Base-by-base conservation (phyloP, 2,888 invertebrate genomes). In the Cenopis cana region DNA sequence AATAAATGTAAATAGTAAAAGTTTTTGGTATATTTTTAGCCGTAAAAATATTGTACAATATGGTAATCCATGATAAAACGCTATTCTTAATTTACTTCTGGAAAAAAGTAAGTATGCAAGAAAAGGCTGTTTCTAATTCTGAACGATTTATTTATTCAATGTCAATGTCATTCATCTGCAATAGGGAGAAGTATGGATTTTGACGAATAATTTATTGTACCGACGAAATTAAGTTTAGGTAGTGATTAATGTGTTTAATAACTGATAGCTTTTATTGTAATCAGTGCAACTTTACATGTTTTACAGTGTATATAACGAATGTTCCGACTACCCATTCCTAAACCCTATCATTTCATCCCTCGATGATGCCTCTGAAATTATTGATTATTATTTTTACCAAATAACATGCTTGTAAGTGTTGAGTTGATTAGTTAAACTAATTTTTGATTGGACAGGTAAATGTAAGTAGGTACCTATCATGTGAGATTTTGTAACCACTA, bases 91-190 rank as follows among this genome's bases (percentile, higher is more conserved):
- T 24, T 24, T 24, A 4, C 24, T 24, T 24, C 4, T 24, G 24
- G 1, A 24, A 24, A 24, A 24, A 24, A 24, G 38, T 38, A 41
- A 41, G 41, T 12, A 12, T 41, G 1, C 41, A 56, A 12, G 0
- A 1, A 46, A 17, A n/a, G 33, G 41, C 60, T 50, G n/a, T n/a
- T n/a, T n/a, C n/a, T n/a, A n/a, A n/a, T 60, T 65, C 46, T 55
- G 69, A 69, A 74, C 69, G 68, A 17, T 60, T 68, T 64, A 17
- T 60, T 68, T 64, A 69, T 71, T 66, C 49, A 76, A 65, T 75
- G 76, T 76, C 79, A 79, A 74, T 78, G 75, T 78, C 76, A 76
- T 67, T 57, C 24, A 67, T 55, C 71, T 71, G 71, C 66, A 67
- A 54, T 61, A 71, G 66, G 60, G 38, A 71, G 67, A 69, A 67